These are phyloP conservation scores for Microctonus hyperodae DNA, from an alignment of 2,888 invertebrate genomes.

Conservation along the genomic window DNA sequence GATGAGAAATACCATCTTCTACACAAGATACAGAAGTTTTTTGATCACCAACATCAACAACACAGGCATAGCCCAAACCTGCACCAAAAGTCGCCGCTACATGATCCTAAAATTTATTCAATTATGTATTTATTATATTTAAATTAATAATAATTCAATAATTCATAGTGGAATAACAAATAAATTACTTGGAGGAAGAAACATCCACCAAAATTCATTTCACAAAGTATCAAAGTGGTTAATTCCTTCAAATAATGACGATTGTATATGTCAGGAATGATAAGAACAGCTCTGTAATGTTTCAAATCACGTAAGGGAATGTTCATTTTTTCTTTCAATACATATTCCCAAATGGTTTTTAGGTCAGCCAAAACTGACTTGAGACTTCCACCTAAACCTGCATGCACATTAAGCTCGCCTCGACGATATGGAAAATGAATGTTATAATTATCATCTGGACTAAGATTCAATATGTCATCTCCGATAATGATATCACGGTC, in stretches of 20 bases:
- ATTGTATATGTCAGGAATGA: conserved; percentile 90
- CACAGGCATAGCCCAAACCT: conserved; percentile 86
- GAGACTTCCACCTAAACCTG: conserved; percentile 84
- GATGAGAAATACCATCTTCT: conserved; percentile 94
- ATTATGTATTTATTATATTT: neutral
- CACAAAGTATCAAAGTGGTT: conserved; percentile 78
- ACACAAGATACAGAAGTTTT: conserved; percentile 96
- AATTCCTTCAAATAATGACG: conserved; percentile 85
- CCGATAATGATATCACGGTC: conserved; percentile 76
- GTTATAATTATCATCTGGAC: conserved; percentile 77
- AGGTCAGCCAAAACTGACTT: conserved; percentile 84
- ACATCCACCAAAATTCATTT: conserved; percentile 86
- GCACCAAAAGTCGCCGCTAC: conserved; percentile 87
- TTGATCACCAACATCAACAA: conserved; percentile 94
- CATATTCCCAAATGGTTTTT: conserved; percentile 87
- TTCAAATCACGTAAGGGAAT: conserved; percentile 74
- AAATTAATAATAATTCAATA: conserved; percentile 31
- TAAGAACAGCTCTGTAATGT: conserved; percentile 84
- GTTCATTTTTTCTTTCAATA: conserved; percentile 77
- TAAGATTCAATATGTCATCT: conserved; percentile 76
- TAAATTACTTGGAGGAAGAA: conserved; percentile 76
- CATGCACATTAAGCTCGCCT: conserved; percentile 88
- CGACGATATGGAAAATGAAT: conserved; percentile 89
- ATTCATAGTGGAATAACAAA: too few relatives aligned
- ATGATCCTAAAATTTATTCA: conserved; percentile 73